Evolutionary conservation across 2,797 vertebrate genomes (phyloP).

Genomic region (Anisognathus igniventris): DNA sequence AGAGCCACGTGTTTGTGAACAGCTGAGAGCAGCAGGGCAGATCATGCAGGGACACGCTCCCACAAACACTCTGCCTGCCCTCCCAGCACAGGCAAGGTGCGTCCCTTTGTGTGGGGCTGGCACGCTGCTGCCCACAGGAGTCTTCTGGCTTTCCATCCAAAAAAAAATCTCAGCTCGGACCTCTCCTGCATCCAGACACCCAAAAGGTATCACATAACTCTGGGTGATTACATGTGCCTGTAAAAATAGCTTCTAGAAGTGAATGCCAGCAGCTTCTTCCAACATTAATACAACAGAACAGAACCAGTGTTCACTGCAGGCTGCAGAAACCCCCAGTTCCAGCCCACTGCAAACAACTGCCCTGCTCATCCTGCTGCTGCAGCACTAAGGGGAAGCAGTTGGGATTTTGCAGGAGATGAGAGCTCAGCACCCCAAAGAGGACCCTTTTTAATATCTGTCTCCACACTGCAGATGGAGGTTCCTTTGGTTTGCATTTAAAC

Average conservation of each 20-base stretch:
- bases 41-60: neutral
- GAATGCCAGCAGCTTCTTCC: neutral
- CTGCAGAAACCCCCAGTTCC: neutral
- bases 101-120: neutral
- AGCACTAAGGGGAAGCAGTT: neutral
- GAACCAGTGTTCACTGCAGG: neutral
- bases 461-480: neutral
- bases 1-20: neutral
- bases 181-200: neutral
- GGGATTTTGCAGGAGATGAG: neutral
- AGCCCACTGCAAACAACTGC: neutral
- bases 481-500: neutral
- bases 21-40: neutral
- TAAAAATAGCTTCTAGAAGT: constrained; percentile 26
- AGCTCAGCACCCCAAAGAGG: neutral
- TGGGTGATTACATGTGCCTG: neutral
- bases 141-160: neutral
- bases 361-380: neutral
- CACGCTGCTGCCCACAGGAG: accelerated
- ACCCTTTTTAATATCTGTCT: neutral
- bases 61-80: neutral
- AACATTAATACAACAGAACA: neutral
- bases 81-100: neutral
- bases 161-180: neutral
- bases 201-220: neutral